Percentiles rank a stretch among this genome's conserved stretches.
Conservation (phyloP, 2,888 invertebrate species). For the Drosophila mettleri region DNA sequence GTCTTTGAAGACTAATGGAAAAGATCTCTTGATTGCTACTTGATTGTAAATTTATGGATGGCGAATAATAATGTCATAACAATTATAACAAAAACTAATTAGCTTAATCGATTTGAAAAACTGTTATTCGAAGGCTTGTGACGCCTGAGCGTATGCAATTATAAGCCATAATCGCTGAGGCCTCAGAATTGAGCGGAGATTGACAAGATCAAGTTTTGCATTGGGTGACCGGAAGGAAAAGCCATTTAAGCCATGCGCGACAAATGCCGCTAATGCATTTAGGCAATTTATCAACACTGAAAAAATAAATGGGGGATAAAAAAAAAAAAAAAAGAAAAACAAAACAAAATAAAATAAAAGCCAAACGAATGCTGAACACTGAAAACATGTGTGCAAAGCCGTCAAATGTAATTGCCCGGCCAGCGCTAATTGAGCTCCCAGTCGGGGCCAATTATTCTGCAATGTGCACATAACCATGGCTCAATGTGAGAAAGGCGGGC, state of each 20-base stretch:
- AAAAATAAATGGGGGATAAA: constrained; percentile 11
- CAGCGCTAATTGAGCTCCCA: constrained; percentile 73
- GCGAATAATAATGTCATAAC: neutral
- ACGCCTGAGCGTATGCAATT: constrained; percentile 63
- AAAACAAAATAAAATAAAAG: neutral
- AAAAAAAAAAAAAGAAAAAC: neutral
- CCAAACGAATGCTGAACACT: constrained; percentile 10
- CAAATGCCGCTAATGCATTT: constrained; percentile 61
- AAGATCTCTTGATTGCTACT: neutral
- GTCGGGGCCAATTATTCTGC: constrained; percentile 77
- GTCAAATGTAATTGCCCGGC: constrained; percentile 72
- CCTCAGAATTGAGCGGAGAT: constrained; percentile 20
- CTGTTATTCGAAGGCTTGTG: constrained; percentile 9
- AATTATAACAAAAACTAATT: neutral
- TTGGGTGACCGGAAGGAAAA: constrained; percentile 69
- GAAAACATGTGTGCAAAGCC: constrained; percentile 62
- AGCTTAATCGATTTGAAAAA: constrained; percentile 7
- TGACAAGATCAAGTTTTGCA: constrained; percentile 31
- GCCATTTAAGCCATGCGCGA: constrained; percentile 57
- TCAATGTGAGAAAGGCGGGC: constrained; percentile 51
- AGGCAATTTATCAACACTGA: constrained; percentile 65
- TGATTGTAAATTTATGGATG: neutral
- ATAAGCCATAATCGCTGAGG: constrained; percentile 17
- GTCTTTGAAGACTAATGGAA: neutral
- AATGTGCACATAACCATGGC: constrained; percentile 63